phyloP scores from a whole-genome alignment of 2,888 invertebrate species.

The Gerris lacustris region DNA sequence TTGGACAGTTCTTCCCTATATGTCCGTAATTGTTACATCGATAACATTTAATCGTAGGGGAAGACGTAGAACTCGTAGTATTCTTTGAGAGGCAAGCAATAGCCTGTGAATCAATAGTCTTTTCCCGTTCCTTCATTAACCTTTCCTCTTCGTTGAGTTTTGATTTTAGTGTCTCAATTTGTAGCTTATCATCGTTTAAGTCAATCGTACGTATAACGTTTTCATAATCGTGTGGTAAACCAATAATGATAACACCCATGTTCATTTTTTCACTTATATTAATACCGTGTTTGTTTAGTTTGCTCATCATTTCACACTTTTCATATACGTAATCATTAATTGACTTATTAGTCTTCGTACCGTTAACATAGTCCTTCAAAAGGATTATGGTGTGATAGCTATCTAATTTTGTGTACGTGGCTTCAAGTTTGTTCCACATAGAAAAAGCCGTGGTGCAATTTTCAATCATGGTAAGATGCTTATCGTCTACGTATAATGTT shows the following conservation, averaged over 20 bases:
- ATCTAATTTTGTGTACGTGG: neutral
- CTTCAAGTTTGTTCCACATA: neutral
- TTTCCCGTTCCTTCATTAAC: neutral
- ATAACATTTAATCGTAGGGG: neutral
- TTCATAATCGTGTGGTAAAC: neutral
- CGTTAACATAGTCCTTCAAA: neutral
- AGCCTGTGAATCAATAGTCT: neutral
- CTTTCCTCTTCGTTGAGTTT: constrained; percentile 1
- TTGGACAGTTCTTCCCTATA: neutral
- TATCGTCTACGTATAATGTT: neutral
- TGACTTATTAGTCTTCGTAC: neutral
- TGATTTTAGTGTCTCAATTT: neutral
- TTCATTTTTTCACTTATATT: neutral
- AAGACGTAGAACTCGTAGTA: neutral
- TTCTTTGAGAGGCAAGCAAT: neutral
- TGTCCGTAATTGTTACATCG: neutral
- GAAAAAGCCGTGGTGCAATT: neutral
- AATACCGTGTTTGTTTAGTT: neutral
- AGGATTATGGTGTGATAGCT: neutral
- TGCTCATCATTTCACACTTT: too few relatives aligned
- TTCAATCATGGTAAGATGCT: neutral
- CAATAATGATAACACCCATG: neutral
- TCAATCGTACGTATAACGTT: neutral
- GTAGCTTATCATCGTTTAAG: neutral
- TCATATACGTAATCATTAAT: neutral